Evolutionary conservation across 2,888 invertebrate genomes (phyloP), one percentile per base, ranked within the genome.

Genomic region (Kryphioiulus occultus): DNA sequence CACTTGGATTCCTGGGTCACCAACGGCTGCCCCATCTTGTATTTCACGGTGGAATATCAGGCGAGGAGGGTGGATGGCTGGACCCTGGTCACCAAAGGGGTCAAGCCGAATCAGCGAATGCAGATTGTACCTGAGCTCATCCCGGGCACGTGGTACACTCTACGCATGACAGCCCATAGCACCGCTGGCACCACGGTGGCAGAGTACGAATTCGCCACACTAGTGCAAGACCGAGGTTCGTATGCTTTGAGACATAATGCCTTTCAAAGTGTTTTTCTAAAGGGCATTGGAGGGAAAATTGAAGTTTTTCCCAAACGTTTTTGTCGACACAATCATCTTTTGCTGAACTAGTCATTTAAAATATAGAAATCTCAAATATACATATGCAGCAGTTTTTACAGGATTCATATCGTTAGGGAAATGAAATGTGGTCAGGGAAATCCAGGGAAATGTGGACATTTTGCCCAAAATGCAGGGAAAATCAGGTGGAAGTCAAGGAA

Each of bases 1-100:
- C 91, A 92, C 89, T 90, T 92, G 59, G 91, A 90, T 47, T 90
- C 92, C 5, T 93, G 92, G 92, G 90, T 90, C 89, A 91, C 91
- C 22, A n/a, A n/a, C n/a, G n/a, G n/a, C n/a, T n/a, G n/a, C n/a
- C n/a, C n/a, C n/a, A n/a, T n/a, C n/a, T n/a, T 91, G 19, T 91
- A 91, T 35, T 92, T 91, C 89, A 91, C 92, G 59, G 91, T 93
- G 32, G 91, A 91, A 85, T 92, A 92, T 89, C 89, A 89, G 9
- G 88, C 89, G 22, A 88, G 89, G 30, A 89, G 89, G 35, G 87
- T 86, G 68, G 88, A 88, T 78, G 89, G 88, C 10, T 90, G 90
- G 90, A 88, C 89, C 5, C 88, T 90, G 59, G 89, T 90, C n/a
- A 90, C 90, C 3, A 90, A 90, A 47, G 90, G 90, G 84, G 90